Base-by-base conservation (phyloP, 1,140 invertebrate genomes). In the Arctopsyche grandis region DNA sequence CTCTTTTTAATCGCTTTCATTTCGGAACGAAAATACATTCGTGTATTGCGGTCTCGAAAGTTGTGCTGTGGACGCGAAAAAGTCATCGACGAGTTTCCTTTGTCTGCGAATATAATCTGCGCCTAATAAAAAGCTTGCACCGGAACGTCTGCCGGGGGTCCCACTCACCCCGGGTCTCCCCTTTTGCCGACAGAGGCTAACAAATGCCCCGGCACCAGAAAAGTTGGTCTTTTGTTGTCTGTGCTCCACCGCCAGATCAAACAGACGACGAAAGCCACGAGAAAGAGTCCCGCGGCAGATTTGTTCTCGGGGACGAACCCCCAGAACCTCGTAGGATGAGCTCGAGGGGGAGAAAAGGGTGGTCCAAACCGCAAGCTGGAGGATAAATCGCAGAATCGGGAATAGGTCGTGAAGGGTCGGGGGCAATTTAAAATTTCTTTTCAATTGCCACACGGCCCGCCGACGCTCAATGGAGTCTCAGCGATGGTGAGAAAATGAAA, bases 401-500 rank as follows among this genome's bases (percentile, higher is more conserved):
- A 74, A 74, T 58, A 58, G 29, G 56, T 76, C 58, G 74, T 0
- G 75, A 60, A 71, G 74, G 79, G 24, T 60, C 56, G 79, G 75
- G 38, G 63, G 52, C 75, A 80, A 80, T 80, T 80, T 80, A 76
- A 80, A 80, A 80, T 80, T 80, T 80, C 79, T 80, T 80, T 80
- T 80, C 79, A 80, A 80, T 80, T 76, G 79, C 76, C 79, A 80
- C 75, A 77, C 78, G 78, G 69, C 38, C 14, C 26, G 22, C 24
- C 46, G 44, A 60, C 19, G 70, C n/a, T 58, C 12, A 71, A 56
- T 52, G 43, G 48, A 52, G 16, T 14, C 16, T 52, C 22, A 24
- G 46, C 1, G 29, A 3, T 29, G 29, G 43, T 43, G 66, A 60
- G 66, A 48, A 76, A 71, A 77, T 73, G 74, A 63, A 63, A 76